phyloP scores from a whole-genome alignment of 2,888 invertebrate genomes.

The Heteromurus nitidus region DNA sequence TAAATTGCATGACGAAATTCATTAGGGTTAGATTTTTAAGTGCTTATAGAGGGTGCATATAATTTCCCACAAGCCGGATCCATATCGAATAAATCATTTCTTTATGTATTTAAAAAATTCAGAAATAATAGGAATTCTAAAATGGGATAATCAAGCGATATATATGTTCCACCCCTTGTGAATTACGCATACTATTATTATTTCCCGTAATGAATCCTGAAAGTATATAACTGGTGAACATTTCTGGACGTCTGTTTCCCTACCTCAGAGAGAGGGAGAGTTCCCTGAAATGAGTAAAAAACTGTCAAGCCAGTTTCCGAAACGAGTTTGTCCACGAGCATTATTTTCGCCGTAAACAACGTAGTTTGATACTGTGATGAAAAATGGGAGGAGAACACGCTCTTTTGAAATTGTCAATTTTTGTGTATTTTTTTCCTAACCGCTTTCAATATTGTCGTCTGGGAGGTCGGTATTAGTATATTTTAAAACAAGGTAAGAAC shows the following conservation, averaged over 20 bases:
- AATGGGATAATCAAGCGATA: background rate
- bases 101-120: too few species aligned
- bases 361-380: slow-evolving; percentile 67
- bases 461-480: background rate
- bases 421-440: slow-evolving; percentile 30
- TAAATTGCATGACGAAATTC: slow-evolving; percentile 42
- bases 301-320: background rate
- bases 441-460: slow-evolving; percentile 45
- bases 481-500: too few species aligned
- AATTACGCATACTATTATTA: too few species aligned
- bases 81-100: too few species aligned
- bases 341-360: background rate
- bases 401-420: slow-evolving; percentile 58
- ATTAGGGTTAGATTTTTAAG: slow-evolving; percentile 25
- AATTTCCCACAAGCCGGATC: too few species aligned
- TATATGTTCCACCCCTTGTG: background rate
- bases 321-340: background rate
- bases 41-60: too few species aligned
- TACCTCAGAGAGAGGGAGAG: too few species aligned
- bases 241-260: background rate
- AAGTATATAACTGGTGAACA: too few species aligned
- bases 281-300: too few species aligned
- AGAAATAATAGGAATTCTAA: too few species aligned
- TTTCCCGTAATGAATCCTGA: background rate
- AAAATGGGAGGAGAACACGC: slow-evolving; percentile 71